Conservation (phyloP, 2,113 vertebrate genomes). For the Dromiciops gliroides region DNA sequence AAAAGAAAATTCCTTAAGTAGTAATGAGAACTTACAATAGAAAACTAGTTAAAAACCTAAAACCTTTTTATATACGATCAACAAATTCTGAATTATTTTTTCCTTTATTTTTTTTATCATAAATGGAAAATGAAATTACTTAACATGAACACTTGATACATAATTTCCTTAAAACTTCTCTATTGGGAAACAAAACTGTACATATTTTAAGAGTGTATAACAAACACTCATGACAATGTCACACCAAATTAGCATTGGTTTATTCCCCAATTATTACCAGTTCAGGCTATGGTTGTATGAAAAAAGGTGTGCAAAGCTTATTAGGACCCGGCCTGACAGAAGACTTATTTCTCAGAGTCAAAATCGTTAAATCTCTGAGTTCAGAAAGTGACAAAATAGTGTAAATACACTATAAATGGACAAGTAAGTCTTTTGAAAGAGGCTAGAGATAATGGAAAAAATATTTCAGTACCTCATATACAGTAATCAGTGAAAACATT, state of each 20-base stretch:
- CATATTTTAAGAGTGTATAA: constrained; percentile 57
- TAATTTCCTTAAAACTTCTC: constrained; percentile 63
- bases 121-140: constrained; percentile 64
- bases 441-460: constrained; percentile 54
- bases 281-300: constrained; percentile 25
- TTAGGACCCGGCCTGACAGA: constrained; percentile 35
- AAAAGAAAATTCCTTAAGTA: constrained; percentile 43
- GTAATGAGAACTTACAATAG: constrained; percentile 45
- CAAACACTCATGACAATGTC: constrained; percentile 62
- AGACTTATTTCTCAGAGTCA: constrained; percentile 38
- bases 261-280: constrained; percentile 60
- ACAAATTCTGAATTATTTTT: constrained; percentile 58
- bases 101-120: constrained; percentile 66
- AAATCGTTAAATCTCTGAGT: constrained; percentile 37
- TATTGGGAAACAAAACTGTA: constrained; percentile 60
- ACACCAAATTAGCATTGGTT: constrained; percentile 47
- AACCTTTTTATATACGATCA: constrained; percentile 70
- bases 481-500: constrained; percentile 63
- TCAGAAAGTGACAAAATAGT: constrained; percentile 49
- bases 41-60: constrained; percentile 67
- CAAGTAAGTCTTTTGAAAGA: constrained; percentile 51
- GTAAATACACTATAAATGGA: constrained; percentile 42
- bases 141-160: constrained; percentile 64
- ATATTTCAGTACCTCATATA: constrained; percentile 56
- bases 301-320: constrained; percentile 42